Conservation (phyloP, 2,113 vertebrate species). For the Ceratotherium simum region DNA sequence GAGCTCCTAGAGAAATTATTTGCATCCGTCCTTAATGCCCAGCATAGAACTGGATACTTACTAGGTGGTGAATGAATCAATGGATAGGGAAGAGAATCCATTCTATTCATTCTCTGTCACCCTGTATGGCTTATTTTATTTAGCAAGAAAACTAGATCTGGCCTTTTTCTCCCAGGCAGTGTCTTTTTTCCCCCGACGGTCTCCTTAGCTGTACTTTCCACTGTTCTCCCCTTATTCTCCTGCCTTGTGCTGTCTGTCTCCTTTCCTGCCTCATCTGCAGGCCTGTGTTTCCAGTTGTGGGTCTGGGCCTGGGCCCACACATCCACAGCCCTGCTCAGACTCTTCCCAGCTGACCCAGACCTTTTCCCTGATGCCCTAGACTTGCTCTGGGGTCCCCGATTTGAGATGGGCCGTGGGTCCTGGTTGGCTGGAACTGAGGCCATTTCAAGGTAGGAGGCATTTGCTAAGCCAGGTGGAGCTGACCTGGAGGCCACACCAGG, state of each 20-base stretch:
- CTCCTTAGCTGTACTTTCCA: background rate
- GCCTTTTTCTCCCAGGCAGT: background rate
- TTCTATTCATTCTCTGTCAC: background rate
- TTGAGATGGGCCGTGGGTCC: background rate
- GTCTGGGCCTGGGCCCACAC: background rate
- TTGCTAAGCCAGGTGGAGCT: background rate
- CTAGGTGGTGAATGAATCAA: background rate
- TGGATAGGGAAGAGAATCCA: background rate
- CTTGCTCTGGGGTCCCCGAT: background rate
- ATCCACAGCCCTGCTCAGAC: background rate
- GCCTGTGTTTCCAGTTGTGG: background rate
- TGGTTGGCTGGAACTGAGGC: background rate
- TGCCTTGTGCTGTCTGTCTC: background rate
- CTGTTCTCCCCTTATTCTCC: background rate
- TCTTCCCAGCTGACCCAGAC: background rate
- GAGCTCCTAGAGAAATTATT: background rate
- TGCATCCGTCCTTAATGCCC: background rate
- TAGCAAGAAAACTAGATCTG: background rate
- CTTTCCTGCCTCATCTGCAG: background rate
- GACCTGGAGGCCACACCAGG: background rate
- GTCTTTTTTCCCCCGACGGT: background rate
- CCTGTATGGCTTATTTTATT: background rate
- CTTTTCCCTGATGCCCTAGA: background rate
- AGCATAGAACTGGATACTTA: background rate
- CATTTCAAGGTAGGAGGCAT: background rate